phyloP scores from a whole-genome alignment of 2,113 vertebrate genomes.

The Callithrix jacchus region DNA sequence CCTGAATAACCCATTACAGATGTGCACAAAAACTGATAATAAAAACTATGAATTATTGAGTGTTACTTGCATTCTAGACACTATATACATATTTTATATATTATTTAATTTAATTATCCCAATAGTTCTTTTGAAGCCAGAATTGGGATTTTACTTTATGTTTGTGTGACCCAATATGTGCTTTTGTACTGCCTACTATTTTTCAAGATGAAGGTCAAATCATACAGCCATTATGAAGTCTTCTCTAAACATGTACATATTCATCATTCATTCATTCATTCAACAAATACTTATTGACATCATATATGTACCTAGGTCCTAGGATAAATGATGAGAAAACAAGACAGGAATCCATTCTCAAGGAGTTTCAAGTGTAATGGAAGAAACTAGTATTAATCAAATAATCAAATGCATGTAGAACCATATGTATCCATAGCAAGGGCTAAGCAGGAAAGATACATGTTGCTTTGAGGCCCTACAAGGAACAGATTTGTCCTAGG shows the following conservation, averaged over 20 bases:
- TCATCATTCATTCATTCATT: not conserved
- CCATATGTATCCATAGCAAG: not conserved
- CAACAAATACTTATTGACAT: not conserved
- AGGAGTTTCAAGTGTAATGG: not conserved
- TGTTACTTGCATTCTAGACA: not conserved
- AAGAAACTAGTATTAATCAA: not conserved
- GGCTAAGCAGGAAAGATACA: not conserved
- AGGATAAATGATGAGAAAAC: not conserved
- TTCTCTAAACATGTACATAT: not conserved
- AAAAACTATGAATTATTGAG: not conserved
- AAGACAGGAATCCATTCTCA: not conserved
- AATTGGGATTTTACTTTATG: not conserved
- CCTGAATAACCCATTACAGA: not conserved
- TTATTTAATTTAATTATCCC: not conserved
- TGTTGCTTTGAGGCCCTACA: not conserved
- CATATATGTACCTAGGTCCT: not conserved
- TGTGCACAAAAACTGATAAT: not conserved
- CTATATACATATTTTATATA: not conserved
- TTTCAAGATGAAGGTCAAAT: conserved; percentile 34
- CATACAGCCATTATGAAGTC: not conserved
- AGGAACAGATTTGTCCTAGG: not conserved
- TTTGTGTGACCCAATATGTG: not conserved
- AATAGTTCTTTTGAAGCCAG: not conserved
- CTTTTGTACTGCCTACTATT: not conserved
- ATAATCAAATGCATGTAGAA: not conserved